Conservation (phyloP, 2,113 vertebrate genomes). For the Oophaga pumilio region DNA sequence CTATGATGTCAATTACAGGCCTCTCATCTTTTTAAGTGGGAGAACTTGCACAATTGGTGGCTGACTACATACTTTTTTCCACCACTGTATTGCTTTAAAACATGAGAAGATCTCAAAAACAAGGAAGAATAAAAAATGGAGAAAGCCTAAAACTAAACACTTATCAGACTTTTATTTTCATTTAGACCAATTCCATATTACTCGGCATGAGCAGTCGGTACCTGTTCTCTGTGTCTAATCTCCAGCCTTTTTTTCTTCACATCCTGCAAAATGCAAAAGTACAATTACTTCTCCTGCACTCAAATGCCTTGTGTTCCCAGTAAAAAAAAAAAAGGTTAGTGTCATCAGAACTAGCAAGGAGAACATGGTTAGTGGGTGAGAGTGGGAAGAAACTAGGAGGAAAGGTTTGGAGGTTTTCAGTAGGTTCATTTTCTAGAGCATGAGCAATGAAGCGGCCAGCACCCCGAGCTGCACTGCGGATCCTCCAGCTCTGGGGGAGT, state of each 20-base stretch:
- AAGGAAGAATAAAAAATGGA: not conserved
- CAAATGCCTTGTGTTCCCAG: slow-evolving; percentile 45
- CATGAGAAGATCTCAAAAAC: not conserved
- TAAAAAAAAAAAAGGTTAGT: slow-evolving; percentile 50
- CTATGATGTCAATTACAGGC: too few relatives aligned
- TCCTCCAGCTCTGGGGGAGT: slow-evolving; percentile 49
- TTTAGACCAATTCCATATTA: not conserved
- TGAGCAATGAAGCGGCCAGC: not conserved
- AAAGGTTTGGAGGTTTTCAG: slow-evolving; percentile 67
- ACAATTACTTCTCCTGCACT: slow-evolving; percentile 56
- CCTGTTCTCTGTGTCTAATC: slow-evolving; percentile 83
- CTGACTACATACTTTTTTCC: too few relatives aligned
- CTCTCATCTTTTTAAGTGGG: too few relatives aligned
- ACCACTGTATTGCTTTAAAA: too few relatives aligned
- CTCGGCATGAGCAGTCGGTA: slow-evolving; percentile 55
- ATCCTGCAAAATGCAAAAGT: slow-evolving; percentile 77
- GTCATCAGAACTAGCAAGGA: slow-evolving; percentile 8
- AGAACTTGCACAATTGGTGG: too few relatives aligned
- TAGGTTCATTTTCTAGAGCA: slow-evolving; percentile 22
- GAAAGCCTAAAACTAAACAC: not conserved
- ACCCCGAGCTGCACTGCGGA: not conserved
- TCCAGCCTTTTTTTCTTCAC: slow-evolving; percentile 83
- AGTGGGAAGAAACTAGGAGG: slow-evolving; percentile 67
- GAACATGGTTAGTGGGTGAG: slow-evolving; percentile 49
- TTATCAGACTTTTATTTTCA: too few relatives aligned